These are phyloP conservation scores for cat (Felis catus) DNA, from an alignment of 2,113 vertebrate species.

Conservation along the genomic window DNA sequence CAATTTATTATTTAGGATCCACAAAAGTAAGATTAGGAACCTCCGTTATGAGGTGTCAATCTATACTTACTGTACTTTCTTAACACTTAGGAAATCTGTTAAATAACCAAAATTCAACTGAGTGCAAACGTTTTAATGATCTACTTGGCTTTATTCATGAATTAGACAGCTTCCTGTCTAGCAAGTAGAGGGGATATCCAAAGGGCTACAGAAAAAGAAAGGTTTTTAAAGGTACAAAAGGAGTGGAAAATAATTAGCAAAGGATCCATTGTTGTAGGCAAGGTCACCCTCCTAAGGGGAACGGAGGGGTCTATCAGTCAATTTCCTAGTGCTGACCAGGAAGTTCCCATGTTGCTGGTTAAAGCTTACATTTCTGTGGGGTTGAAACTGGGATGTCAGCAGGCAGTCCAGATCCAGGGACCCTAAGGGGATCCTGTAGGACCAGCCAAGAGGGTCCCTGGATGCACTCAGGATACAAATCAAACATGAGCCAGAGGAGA, in stretches of 20 bases:
- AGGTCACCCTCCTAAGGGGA: background rate
- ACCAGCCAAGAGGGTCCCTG: background rate
- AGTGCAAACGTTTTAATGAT: background rate
- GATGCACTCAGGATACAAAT: background rate
- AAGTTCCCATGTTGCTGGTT: background rate
- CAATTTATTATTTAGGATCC: background rate
- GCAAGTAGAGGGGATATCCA: background rate
- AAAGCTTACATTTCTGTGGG: background rate
- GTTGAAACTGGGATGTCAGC: background rate
- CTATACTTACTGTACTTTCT: background rate
- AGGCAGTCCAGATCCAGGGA: background rate
- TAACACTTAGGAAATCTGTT: background rate
- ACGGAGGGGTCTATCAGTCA: background rate
- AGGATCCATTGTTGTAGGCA: background rate
- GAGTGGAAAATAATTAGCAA: background rate
- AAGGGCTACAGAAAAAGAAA: background rate
- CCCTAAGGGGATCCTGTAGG: background rate
- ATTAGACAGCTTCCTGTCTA: background rate
- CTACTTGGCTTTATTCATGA: background rate
- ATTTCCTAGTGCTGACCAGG: background rate
- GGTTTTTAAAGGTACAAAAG: background rate
- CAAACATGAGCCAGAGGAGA: background rate
- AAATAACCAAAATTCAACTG: background rate
- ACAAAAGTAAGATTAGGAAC: background rate
- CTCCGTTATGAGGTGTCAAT: rapidly evolving